These are phyloP conservation scores for Chaetophractus vellerosus DNA, from an alignment of 2,797 vertebrate species.

Conservation along the genomic window DNA sequence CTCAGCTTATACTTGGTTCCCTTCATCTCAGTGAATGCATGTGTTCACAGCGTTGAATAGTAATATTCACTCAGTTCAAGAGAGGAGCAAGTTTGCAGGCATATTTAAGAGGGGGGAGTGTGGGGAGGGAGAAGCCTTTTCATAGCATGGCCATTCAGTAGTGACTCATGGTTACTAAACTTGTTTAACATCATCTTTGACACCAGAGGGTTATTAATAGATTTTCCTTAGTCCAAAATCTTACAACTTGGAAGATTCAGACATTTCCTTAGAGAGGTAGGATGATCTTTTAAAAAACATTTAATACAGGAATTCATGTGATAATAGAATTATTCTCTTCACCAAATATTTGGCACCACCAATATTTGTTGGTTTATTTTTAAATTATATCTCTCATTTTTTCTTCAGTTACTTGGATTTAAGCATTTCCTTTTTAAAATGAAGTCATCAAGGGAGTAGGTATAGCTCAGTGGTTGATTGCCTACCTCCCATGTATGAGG, in stretches of 20 bases:
- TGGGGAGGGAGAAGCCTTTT: constrained; percentile 59
- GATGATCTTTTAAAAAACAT: background rate
- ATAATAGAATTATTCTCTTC: constrained; percentile 8
- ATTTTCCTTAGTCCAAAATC: constrained; percentile 56
- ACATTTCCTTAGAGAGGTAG: background rate
- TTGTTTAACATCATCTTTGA: constrained; percentile 74
- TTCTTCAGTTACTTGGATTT: constrained; percentile 59
- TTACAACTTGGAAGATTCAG: constrained; percentile 45
- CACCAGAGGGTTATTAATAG: constrained; percentile 63
- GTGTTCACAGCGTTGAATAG: constrained; percentile 59
- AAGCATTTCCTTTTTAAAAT: constrained; percentile 47
- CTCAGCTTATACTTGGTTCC: background rate
- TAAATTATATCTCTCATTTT: constrained; percentile 36
- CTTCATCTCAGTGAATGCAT: constrained; percentile 1
- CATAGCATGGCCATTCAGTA: constrained; percentile 53
- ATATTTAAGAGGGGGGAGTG: background rate
- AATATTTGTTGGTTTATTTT: constrained; percentile 31
- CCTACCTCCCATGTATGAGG: too few relatives aligned
- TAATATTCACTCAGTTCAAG: background rate
- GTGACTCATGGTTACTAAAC: constrained; percentile 72
- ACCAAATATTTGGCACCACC: constrained; percentile 20
- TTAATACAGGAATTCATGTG: constrained; percentile 29
- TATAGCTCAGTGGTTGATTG: too few relatives aligned
- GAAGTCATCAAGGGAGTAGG: background rate
- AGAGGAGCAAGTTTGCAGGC: background rate